Percentiles rank a stretch among this genome's conserved stretches.
These are phyloP conservation scores for Nestor notabilis DNA, from an alignment of 2,113 vertebrate genomes.

Conservation along the genomic window DNA sequence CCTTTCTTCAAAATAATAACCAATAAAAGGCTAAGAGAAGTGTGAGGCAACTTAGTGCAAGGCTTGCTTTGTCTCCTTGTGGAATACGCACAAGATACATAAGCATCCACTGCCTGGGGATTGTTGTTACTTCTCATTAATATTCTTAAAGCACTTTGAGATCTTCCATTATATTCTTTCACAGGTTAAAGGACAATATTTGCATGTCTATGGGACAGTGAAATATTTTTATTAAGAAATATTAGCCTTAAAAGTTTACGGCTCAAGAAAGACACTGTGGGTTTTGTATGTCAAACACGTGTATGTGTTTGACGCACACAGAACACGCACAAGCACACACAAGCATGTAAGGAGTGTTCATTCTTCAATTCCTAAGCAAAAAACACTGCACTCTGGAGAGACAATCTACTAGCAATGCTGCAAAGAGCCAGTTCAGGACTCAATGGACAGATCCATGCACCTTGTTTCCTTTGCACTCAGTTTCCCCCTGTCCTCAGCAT, in stretches of 20 bases:
- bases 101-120: not conserved
- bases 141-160: not conserved
- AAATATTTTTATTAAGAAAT: constrained; percentile 46
- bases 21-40: not conserved
- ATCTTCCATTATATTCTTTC: constrained; percentile 22
- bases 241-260: not conserved
- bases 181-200: constrained; percentile 44
- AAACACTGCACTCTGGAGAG: not conserved
- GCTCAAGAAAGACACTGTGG: not conserved
- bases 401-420: fast-evolving
- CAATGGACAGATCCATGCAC: fast-evolving
- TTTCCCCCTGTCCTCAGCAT: not conserved
- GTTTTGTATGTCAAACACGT: not conserved
- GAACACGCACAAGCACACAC: not conserved
- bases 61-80: not conserved
- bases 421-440: not conserved
- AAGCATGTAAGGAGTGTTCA: not conserved
- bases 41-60: not conserved
- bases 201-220: not conserved
- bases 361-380: not conserved
- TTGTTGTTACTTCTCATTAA: constrained; percentile 9
- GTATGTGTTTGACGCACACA: not conserved
- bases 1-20: not conserved
- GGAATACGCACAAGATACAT: not conserved
- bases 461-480: not conserved